Base-by-base conservation (phyloP, 1,140 invertebrate genomes). In the Adoxophyes honmai region DNA sequence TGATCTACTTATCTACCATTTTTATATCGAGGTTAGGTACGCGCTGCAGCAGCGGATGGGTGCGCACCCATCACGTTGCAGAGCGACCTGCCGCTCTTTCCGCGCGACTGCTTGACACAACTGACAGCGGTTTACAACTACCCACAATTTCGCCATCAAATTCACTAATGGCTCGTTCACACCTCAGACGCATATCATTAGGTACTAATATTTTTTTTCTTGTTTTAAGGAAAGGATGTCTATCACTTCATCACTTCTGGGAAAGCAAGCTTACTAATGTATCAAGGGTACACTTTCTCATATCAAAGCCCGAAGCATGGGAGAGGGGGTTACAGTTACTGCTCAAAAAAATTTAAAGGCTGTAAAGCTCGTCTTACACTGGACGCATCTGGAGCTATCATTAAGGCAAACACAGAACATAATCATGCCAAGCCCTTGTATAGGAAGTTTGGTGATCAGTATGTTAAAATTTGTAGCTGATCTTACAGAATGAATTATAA, bases 341-440 rank as follows among this genome's bases (percentile, higher is more conserved):
- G 55, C 8, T 42, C 36, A 5, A 57, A 15, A 16, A 57, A 21
- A 16, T 18, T 48, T 0, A 44, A 11, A 4, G 59, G 55, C 0
- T 77, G 75, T 42, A 52, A 42, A 11, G 68, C 70, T 0, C 56
- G 55, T 7, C 13, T 75, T 7, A 64, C 44, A 0, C 16, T 76
- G n/a, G 64, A 68, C 28, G 55, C 51, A 11, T 35, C n/a, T 0
- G 68, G 68, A 1, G 59, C 62, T 6, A 52, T 63, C 2, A 11
- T 42, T 3, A 8, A 8, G 0, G 42, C 42, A 4, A 0, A 44
- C 4, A 48, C 11, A 2, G 44, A 61, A 9, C 73, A 75, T 42
- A 70, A 75, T 37, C 69, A 72, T 52, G 51, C 38, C 0, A 64
- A 64, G 2, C 13, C 56, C n/a, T 4, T 61, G 7, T 39, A 52